Conservation (phyloP, 2,888 invertebrate species). For the Heliconius ismenius region DNA sequence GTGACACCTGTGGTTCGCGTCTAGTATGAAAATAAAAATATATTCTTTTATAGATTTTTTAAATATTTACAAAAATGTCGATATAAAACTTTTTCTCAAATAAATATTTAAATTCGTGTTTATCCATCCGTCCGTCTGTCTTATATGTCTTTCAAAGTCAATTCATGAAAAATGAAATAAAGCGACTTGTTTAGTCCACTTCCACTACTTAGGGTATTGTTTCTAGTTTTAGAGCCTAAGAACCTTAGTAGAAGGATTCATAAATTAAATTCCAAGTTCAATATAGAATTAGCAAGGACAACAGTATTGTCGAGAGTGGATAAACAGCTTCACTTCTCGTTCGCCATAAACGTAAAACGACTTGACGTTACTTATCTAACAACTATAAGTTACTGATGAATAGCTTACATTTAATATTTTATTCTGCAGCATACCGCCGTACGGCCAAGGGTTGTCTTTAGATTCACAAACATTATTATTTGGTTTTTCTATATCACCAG, state of each 20-base stretch:
- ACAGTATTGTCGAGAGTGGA: background rate
- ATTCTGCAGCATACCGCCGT: slow-evolving; percentile 63
- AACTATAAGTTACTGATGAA: background rate
- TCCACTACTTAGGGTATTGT: too few species aligned
- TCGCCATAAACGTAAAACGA: background rate
- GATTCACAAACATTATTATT: slow-evolving; percentile 55
- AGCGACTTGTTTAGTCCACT: too few species aligned
- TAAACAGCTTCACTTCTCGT: background rate
- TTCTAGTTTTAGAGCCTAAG: too few species aligned
- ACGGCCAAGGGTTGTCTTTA: slow-evolving; percentile 58
- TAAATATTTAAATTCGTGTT: too few species aligned
- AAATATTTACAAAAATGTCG: background rate
- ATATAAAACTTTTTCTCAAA: background rate
- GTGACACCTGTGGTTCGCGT: slow-evolving; percentile 85
- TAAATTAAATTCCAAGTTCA: background rate
- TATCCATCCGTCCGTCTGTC: too few species aligned
- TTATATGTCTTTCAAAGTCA: too few species aligned
- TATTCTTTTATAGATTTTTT: background rate
- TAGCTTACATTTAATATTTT: slow-evolving; percentile 61
- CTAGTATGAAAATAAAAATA: slow-evolving; percentile 61
- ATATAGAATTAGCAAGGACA: background rate
- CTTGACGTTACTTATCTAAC: background rate
- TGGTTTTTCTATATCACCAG: slow-evolving; percentile 47
- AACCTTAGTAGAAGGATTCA: too few species aligned
- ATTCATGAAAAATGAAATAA: too few species aligned